Base-by-base conservation (phyloP, 2,797 vertebrate species). In the Cetoscarus ocellatus region DNA sequence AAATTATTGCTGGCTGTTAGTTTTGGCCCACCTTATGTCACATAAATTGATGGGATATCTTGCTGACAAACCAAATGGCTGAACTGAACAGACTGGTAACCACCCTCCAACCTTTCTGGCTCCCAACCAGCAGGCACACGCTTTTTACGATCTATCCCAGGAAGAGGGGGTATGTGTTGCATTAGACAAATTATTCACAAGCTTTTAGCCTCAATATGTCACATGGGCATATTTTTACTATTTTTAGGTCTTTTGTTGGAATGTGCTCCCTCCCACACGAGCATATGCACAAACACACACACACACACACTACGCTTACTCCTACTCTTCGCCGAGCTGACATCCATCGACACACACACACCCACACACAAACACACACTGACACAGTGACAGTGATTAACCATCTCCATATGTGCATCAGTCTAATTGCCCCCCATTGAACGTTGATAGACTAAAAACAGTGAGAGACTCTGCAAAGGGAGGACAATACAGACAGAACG, bases 161-260 rank as follows among this genome's bases (percentile, higher is more conserved):
- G 71, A 68, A 56, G 70, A 55, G 69, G 60, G 70, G 70, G 71
- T 71, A 78, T 84, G 80, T 88, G 86, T 90, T 83, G 85, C 87
- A 86, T 89, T 84, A 87, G 75, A 87, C 83, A 91, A 93, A 93
- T 93, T 90, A 93, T 92, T 92, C 90, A 93, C 90, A 86, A 91
- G 91, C 90, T 91, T 92, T 92, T 92, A 92, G 87, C 90, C 91
- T 92, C 90, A 92, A 88, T 91, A 88, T 89, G 91, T 91, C 92
- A 92, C 92, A 92, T 84, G 87, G 86, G 81, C 77, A 90, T 75
- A 89, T 79, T 90, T 75, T 55, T 81, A 88, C 90, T 93, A 93
- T 93, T 91, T 92, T 91, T 92, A 92, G 92, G 80, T 58, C 82
- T 83, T 88, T 92, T 91, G 90, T 92, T 87, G 83, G 71, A 90